Base-by-base conservation (phyloP, 2,797 vertebrate genomes). In the Mycteria americana region DNA sequence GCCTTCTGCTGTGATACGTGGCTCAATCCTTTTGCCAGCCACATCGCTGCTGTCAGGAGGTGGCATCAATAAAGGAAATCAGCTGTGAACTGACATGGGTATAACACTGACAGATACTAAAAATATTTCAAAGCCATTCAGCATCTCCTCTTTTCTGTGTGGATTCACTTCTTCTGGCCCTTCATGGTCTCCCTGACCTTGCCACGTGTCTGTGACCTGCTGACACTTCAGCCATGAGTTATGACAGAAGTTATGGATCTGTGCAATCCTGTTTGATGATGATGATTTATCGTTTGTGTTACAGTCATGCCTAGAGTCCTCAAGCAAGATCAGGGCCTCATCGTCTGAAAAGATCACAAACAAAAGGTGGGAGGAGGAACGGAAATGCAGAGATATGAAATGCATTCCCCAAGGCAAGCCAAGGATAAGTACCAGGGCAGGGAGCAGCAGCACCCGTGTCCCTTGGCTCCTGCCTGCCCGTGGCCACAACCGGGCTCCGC, bases 261-360 rank as follows among this genome's bases (percentile, higher is more conserved):
- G 74, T 76, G 74, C 68, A 88, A 67, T 95, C 88, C 77, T 93
- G 92, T 93, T 94, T 95, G 82, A 93, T 78, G 45, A 43, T 89
- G 93, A 92, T 96, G 88, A 95, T 96, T 97, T 96, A 93, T 96
- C 4, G 8, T 96, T 90, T 82, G 88, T 96, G 93, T 90, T 93
- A 24, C 67, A 86, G 91, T 90, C 85, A 83, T 78, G 92, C 76
- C 85, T 89, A 68, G 77, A 92, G 74, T 88, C 85, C 80, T 85
- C 77, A 67, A 89, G 90, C 64, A 95, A 95, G 84, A 95, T 87
- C 74, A 94, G 90, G 80, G 70, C 69, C 72, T 93, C 83, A 65
- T 59, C 3, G 1, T 89, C 75, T 80, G 60, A 92, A 88, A 87
- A 89, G 77, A 88, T 90, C 80, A 84, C 89, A 90, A 88, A 88